These are phyloP conservation scores for Phrynocephalus forsythii DNA, from an alignment of 2,797 vertebrate genomes.

Conservation along the genomic window DNA sequence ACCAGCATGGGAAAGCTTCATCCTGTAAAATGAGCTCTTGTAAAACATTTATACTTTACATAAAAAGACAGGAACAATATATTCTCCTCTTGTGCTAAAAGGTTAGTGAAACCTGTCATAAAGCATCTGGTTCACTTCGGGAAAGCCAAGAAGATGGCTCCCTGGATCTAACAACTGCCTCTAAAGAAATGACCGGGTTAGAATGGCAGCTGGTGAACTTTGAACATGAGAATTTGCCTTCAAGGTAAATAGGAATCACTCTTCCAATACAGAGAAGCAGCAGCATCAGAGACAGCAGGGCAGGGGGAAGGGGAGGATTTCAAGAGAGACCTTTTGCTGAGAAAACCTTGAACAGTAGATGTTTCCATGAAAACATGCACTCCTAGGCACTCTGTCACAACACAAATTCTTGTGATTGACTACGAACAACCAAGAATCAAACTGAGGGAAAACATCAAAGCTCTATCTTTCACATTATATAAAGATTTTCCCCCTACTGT, in stretches of 20 bases:
- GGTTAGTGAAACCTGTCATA: constrained; percentile 31
- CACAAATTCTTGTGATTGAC: background rate
- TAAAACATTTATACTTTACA: constrained; percentile 38
- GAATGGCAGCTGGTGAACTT: constrained; percentile 11
- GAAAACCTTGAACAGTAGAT: background rate
- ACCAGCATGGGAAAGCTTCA: constrained; percentile 39
- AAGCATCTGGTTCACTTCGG: background rate
- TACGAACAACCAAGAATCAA: background rate
- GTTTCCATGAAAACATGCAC: no score
- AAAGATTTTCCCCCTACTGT: no score
- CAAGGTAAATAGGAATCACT: constrained; percentile 22
- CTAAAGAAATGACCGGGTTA: background rate
- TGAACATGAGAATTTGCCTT: background rate
- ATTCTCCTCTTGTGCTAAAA: constrained; percentile 30
- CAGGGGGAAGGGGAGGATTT: background rate
- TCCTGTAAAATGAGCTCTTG: constrained; percentile 39
- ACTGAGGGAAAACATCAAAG: background rate
- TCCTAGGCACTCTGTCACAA: background rate
- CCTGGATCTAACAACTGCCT: constrained; percentile 15
- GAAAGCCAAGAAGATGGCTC: constrained; percentile 4
- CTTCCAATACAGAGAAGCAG: background rate
- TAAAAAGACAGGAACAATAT: constrained; percentile 34
- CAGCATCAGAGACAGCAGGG: no score
- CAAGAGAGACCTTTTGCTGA: background rate
- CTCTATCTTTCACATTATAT: background rate